phyloP scores from a whole-genome alignment of 2,113 vertebrate species.

The Stercorarius parasiticus region DNA sequence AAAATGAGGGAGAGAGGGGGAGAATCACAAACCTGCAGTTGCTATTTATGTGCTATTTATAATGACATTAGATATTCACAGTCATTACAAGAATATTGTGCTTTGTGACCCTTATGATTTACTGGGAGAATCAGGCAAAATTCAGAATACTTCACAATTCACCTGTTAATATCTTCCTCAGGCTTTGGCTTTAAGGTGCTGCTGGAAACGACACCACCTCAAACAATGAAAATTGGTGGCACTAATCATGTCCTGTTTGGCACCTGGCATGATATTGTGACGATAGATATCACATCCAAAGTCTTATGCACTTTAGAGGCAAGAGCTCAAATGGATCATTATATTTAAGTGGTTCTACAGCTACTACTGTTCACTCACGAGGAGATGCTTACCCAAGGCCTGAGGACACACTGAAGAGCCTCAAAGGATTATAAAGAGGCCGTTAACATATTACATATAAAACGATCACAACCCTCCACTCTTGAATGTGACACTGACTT shows the following conservation, averaged over 20 bases:
- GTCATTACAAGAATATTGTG: not conserved
- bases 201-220: not conserved
- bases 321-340: not conserved
- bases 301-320: not conserved
- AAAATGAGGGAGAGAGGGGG: not conserved
- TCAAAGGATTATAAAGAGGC: not conserved
- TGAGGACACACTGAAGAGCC: not conserved
- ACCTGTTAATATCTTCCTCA: not conserved
- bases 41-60: not conserved
- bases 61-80: not conserved
- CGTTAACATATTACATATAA: not conserved
- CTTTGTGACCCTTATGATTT: not conserved
- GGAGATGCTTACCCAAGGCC: not conserved
- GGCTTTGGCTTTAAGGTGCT: not conserved
- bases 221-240: not conserved
- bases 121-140: not conserved
- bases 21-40: not conserved
- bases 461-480: not conserved
- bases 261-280: not conserved
- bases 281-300: not conserved
- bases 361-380: not conserved
- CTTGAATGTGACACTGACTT: not conserved
- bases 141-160: not conserved
- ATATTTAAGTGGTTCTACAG: not conserved
- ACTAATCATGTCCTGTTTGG: not conserved